A percentile compares a stretch with the other conserved stretches of the same genome.
Conservation (phyloP, 1,140 invertebrate species). For the Zaprionus ornatus region DNA sequence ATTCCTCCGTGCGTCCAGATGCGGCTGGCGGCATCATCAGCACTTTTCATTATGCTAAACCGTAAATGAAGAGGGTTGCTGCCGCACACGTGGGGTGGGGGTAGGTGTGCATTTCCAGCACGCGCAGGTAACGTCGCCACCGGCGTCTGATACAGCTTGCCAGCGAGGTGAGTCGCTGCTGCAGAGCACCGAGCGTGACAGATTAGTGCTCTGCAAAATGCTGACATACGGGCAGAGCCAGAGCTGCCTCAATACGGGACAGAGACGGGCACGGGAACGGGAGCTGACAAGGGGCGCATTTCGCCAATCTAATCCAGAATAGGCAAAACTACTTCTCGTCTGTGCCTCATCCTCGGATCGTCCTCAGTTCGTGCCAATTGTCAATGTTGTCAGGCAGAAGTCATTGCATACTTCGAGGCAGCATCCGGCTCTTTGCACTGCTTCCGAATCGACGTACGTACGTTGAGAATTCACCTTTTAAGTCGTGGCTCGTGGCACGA, state of each 20-base stretch:
- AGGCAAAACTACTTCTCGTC: slow-evolving; percentile 26
- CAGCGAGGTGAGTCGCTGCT: slow-evolving; percentile 25
- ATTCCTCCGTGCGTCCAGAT: slow-evolving; percentile 21
- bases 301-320: slow-evolving; percentile 51
- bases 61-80: slow-evolving; percentile 78
- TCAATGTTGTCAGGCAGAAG: slow-evolving; percentile 40
- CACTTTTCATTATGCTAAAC: slow-evolving; percentile 81
- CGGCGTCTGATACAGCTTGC: neutral
- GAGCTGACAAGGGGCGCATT: slow-evolving; percentile 20
- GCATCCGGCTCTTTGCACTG: slow-evolving; percentile 70
- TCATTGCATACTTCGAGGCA: slow-evolving; percentile 75
- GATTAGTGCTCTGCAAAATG: slow-evolving; percentile 70
- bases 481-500: slow-evolving; percentile 32
- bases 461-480: slow-evolving; percentile 40
- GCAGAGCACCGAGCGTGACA: slow-evolving; percentile 64
- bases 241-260: slow-evolving; percentile 63
- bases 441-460: slow-evolving; percentile 43
- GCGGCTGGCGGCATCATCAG: slow-evolving; percentile 52
- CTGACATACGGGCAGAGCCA: slow-evolving; percentile 65
- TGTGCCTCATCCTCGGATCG: neutral
- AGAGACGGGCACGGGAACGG: neutral
- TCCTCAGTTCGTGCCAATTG: slow-evolving; percentile 27
- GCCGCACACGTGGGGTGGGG: neutral
- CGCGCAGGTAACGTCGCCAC: slow-evolving; percentile 49
- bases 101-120: slow-evolving; percentile 38